Conservation (phyloP, 2,113 vertebrate species). For the Amphilophus citrinellus region DNA sequence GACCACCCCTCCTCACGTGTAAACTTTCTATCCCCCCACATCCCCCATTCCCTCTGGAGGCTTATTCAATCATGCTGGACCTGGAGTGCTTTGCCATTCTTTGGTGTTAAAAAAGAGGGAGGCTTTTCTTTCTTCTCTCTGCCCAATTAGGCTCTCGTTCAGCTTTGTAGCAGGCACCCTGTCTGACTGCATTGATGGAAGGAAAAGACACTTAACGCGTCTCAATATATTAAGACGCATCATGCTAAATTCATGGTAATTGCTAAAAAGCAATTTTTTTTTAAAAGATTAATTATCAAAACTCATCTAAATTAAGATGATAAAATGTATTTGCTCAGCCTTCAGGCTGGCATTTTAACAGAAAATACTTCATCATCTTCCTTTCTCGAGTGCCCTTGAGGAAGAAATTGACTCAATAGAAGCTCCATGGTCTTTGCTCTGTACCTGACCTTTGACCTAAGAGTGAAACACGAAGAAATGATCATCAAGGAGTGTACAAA, state of each 20-base stretch:
- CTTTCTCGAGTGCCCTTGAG: slow-evolving; percentile 22
- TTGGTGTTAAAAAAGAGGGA: slow-evolving; percentile 70
- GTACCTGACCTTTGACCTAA: slow-evolving; percentile 25
- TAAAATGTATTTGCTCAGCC: not conserved
- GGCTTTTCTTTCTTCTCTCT: slow-evolving; percentile 71
- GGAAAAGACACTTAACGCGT: slow-evolving; percentile 47
- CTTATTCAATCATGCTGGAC: slow-evolving; percentile 74
- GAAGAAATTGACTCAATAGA: slow-evolving; percentile 4
- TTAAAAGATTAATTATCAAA: not conserved
- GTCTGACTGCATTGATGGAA: slow-evolving; percentile 47
- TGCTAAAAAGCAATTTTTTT: not conserved
- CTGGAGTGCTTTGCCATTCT: slow-evolving; percentile 74
- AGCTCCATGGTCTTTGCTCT: not conserved
- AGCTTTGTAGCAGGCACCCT: slow-evolving; percentile 51
- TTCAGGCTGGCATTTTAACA: not conserved
- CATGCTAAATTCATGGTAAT: not conserved
- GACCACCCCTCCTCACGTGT: slow-evolving; percentile 65
- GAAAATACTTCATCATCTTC: not conserved
- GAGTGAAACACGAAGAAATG: not conserved
- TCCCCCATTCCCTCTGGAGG: slow-evolving; percentile 58
- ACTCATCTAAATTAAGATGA: not conserved
- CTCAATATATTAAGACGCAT: slow-evolving; percentile 39
- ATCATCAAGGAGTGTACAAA: not conserved
- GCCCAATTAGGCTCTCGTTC: slow-evolving; percentile 77
- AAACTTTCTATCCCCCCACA: slow-evolving; percentile 46